Conservation (phyloP, 2,113 vertebrate genomes). For the Apus apus region DNA sequence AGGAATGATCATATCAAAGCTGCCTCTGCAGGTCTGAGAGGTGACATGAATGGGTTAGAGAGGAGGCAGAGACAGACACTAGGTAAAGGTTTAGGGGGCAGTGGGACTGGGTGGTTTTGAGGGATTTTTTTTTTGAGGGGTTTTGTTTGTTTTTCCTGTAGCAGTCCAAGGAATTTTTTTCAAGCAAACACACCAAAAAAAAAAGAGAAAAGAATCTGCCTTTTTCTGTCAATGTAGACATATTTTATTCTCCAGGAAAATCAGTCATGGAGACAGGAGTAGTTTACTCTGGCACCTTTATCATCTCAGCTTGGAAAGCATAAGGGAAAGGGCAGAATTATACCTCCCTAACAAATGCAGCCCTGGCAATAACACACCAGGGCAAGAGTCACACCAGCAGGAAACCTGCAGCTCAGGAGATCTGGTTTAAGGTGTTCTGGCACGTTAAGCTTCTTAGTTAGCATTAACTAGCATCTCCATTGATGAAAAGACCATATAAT, state of each 20-base stretch:
- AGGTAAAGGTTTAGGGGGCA: neutral
- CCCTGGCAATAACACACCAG: neutral
- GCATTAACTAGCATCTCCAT: neutral
- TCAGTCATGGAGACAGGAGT: neutral
- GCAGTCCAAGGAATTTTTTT: rapidly evolving
- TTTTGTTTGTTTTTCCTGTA: neutral
- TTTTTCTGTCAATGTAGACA: neutral
- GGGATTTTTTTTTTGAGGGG: neutral
- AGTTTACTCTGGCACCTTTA: neutral
- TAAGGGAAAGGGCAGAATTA: neutral
- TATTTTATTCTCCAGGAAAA: slow-evolving; percentile 36
- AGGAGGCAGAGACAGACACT: neutral
- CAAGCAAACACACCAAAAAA: neutral
- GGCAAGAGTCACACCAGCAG: neutral
- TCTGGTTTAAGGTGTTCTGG: neutral
- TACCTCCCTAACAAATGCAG: neutral
- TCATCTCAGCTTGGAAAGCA: neutral
- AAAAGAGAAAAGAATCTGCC: neutral
- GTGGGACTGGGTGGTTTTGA: neutral
- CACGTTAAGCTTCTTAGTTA: neutral
- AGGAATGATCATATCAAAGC: rapidly evolving
- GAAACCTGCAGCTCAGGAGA: neutral
- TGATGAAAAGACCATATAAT: neutral
- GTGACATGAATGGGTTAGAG: rapidly evolving
- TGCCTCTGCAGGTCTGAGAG: neutral